Evolutionary conservation across 2,113 vertebrate genomes (phyloP).

Genomic region (Egretta garzetta): DNA sequence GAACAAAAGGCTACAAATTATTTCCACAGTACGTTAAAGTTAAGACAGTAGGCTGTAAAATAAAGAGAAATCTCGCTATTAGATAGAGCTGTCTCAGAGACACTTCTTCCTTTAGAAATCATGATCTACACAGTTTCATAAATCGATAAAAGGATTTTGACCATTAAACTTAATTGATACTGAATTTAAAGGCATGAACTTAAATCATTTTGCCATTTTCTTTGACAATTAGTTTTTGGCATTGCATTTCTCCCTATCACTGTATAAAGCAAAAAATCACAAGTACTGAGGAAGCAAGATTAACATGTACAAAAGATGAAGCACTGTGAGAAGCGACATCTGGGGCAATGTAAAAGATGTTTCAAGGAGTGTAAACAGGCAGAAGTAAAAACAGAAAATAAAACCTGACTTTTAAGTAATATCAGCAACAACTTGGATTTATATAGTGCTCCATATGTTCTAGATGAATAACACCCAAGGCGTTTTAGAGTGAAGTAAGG

Average conservation of each 20-base stretch:
- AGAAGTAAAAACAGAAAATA: constrained; percentile 74
- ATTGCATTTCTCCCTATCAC: constrained; percentile 28
- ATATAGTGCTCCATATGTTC: constrained; percentile 73
- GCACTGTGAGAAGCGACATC: constrained; percentile 30
- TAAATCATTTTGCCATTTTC: constrained; percentile 71
- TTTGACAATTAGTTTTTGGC: constrained; percentile 69
- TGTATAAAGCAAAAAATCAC: constrained; percentile 11
- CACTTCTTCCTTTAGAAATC: constrained; percentile 71
- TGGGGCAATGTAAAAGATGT: constrained; percentile 52
- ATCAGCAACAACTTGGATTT: constrained; percentile 75
- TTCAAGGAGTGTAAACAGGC: constrained; percentile 66
- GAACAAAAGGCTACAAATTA: constrained; percentile 73
- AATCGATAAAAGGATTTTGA: constrained; percentile 71
- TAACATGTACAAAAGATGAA: constrained; percentile 37
- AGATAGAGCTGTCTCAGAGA: constrained; percentile 68
- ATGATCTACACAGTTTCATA: constrained; percentile 70
- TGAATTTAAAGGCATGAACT: constrained; percentile 67
- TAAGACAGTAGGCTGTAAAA: constrained; percentile 66
- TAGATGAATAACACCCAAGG: constrained; percentile 59
- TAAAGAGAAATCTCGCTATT: constrained; percentile 65
- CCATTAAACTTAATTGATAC: constrained; percentile 76
- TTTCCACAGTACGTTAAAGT: constrained; percentile 56
- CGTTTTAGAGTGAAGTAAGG: constrained; percentile 58
- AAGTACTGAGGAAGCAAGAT: constrained; percentile 17
- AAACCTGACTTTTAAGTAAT: constrained; percentile 76